Evolutionary conservation across 2,888 invertebrate genomes (phyloP).

Genomic region (Catocala sponsa): DNA sequence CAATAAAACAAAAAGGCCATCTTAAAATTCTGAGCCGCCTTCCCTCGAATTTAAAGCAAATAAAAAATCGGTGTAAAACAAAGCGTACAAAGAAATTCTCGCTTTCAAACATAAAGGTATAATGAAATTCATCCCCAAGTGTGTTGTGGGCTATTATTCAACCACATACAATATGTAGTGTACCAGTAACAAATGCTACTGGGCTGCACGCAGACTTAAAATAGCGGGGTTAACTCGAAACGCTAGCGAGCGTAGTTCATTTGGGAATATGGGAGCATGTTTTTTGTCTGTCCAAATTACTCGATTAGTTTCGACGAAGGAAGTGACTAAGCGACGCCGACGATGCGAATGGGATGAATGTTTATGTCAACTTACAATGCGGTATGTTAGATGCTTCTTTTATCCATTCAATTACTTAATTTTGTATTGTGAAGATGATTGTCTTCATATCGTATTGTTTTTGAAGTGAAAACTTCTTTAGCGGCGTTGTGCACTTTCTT

Average conservation of each 20-base stretch:
- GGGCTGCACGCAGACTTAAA: slow-evolving; percentile 58
- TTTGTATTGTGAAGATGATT: too few relatives aligned
- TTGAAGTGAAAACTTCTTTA: too few relatives aligned
- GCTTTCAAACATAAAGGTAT: slow-evolving; percentile 78
- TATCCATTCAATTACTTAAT: neutral
- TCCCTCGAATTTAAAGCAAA: slow-evolving; percentile 67
- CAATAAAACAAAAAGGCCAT: slow-evolving; percentile 34
- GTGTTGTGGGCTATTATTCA: slow-evolving; percentile 84
- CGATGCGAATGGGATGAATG: neutral
- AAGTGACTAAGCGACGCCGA: slow-evolving; percentile 9
- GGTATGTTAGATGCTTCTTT: neutral
- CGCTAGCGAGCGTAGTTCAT: slow-evolving; percentile 24
- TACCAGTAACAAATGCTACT: slow-evolving; percentile 78
- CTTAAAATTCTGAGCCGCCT: slow-evolving; percentile 48
- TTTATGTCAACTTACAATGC: neutral
- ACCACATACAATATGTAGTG: slow-evolving; percentile 84
- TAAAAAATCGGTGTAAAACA: slow-evolving; percentile 73
- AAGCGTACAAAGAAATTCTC: slow-evolving; percentile 72
- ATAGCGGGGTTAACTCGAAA: slow-evolving; percentile 54
- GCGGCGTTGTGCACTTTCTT: too few relatives aligned
- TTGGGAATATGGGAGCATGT: slow-evolving; percentile 1
- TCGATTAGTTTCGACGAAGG: slow-evolving; percentile 12
- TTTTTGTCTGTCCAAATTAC: slow-evolving; percentile 12
- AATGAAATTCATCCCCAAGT: slow-evolving; percentile 86
- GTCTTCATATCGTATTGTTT: too few relatives aligned